Evolutionary conservation across 2,113 vertebrate genomes (phyloP).

Genomic region (Chamaetylas fuelleborni): DNA sequence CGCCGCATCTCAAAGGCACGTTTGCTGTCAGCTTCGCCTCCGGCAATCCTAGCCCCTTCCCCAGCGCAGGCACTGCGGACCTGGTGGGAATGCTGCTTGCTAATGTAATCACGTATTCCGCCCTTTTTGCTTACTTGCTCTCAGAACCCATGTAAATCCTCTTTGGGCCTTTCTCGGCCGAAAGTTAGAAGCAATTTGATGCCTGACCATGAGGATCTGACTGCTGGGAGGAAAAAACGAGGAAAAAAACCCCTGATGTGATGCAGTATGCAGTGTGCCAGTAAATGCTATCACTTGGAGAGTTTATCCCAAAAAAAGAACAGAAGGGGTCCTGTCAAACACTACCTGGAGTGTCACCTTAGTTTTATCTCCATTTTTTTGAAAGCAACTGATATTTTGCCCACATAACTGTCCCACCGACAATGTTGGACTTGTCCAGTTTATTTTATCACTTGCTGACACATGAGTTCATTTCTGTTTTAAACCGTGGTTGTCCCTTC

Average conservation of each 20-base stretch:
- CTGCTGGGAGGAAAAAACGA: neutral
- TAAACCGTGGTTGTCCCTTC: neutral
- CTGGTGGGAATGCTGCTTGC: neutral
- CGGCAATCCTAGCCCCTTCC: neutral
- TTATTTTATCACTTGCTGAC: neutral
- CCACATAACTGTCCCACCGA: neutral
- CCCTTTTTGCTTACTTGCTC: neutral
- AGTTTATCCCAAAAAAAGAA: neutral
- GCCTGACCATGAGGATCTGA: neutral
- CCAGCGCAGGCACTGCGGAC: neutral
- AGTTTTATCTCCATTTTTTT: neutral
- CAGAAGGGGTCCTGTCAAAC: neutral
- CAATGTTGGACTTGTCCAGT: neutral
- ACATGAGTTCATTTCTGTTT: neutral
- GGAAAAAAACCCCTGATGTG: rapidly evolving
- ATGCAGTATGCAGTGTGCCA: neutral
- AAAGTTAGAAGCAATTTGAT: neutral
- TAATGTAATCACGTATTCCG: neutral
- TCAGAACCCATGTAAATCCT: neutral
- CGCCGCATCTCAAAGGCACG: neutral
- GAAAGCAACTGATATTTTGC: neutral
- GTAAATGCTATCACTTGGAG: neutral
- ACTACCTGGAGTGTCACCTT: neutral
- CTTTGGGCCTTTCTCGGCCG: neutral
- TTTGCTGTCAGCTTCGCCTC: neutral